Conservation (phyloP, 2,113 vertebrate genomes). For the Larimichthys polyactis region DNA sequence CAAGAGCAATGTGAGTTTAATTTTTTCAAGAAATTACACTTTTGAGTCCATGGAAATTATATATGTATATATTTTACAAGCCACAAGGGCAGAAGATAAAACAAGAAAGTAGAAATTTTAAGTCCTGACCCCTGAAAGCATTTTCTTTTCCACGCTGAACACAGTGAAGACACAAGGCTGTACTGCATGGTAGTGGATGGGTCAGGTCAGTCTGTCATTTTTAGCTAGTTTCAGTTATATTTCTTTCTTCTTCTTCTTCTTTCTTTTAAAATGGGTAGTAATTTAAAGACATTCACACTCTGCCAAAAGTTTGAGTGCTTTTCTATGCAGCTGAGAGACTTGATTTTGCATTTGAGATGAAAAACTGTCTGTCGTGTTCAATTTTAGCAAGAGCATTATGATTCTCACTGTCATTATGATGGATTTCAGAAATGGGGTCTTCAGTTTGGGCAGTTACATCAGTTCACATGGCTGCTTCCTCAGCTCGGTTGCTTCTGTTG, state of each 20-base stretch:
- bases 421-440: constrained; percentile 26
- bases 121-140: neutral
- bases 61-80: neutral
- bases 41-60: neutral
- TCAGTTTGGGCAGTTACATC: constrained; percentile 9
- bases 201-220: neutral
- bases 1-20: neutral
- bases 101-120: neutral
- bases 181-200: neutral
- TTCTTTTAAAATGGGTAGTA: neutral
- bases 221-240: neutral
- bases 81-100: neutral
- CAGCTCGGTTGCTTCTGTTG: constrained; percentile 15
- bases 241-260: neutral
- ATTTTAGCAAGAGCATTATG: constrained; percentile 1
- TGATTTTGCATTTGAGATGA: neutral
- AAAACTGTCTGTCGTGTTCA: neutral
- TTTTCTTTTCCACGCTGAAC: neutral
- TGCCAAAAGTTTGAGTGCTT: neutral
- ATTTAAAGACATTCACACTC: neutral
- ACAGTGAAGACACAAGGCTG: neutral
- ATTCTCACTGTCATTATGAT: constrained; percentile 11
- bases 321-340: neutral
- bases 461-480: constrained; percentile 6
- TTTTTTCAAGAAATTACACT: neutral